Base-by-base conservation (phyloP, 1,140 invertebrate species). In the Triops cancriformis region DNA sequence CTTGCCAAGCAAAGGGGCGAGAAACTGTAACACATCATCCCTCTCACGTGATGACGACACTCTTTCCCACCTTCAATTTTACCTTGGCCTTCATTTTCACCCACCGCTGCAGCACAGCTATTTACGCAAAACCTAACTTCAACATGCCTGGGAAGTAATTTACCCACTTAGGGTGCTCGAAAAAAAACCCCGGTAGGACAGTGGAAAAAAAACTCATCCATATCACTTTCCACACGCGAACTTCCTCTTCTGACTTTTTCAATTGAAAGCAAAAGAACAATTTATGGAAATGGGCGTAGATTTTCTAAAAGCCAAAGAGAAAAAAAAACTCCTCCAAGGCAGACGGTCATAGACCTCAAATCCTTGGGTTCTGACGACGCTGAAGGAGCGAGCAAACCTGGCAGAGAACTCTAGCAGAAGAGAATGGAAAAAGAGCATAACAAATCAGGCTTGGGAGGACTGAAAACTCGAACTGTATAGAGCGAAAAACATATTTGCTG, bases 331-430 rank as follows among this genome's bases (percentile, higher is more conserved):
- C 10, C 14, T 12, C 6, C 14, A 23, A 11, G 18, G 51, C 23
- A 64, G 51, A 64, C 51, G 51, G 51, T 64, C 51, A 64, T 64
- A 64, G 51, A 64, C 51, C 51, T 64, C 51, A 64, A 64, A 64
- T 64, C 51, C 51, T 64, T 64, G 51, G 51, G 51, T 18, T 64
- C 51, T n/a, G 51, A 18, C 14, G 14, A 64, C 51, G 51, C 14
- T 64, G 51, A 64, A 23, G 31, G 31, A 37, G 31, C 2, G 2
- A 7, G 31, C 2, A 37, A 7, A 37, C 31, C 31, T 37, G 31
- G 31, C 31, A 37, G 31, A 37, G 31, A 37, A 37, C 31, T 37
- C 2, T 7, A 37, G 31, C 2, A 37, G 31, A 37, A 37, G 31
- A 37, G 31, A 37, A 37, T 37, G 31, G 31, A 37, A 37, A 37